A percentile compares a stretch with the other conserved stretches of the same genome.
Conservation (phyloP, 2,888 invertebrate species). For the Acanthosepion lycidas region DNA sequence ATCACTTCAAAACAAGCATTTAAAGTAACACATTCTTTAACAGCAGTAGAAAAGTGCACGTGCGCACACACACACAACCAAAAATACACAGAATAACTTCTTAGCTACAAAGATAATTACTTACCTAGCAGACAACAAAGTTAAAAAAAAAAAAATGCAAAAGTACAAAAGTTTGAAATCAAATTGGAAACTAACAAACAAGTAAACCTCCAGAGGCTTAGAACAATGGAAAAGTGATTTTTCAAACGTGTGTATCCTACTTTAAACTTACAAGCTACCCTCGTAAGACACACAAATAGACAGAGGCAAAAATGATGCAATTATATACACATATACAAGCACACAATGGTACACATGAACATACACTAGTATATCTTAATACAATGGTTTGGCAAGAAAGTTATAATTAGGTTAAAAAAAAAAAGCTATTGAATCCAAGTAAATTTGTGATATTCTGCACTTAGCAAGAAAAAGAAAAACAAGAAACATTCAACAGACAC, state of each 20-base stretch:
- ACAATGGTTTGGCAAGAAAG: slow-evolving; percentile 5
- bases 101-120: too few species aligned
- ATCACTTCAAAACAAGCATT: too few species aligned
- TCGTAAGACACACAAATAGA: too few species aligned
- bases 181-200: neutral
- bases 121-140: too few species aligned
- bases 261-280: neutral
- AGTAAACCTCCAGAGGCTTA: neutral
- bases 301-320: too few species aligned
- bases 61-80: too few species aligned
- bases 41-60: too few species aligned
- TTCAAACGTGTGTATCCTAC: neutral
- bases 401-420: neutral
- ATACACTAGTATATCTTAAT: neutral
- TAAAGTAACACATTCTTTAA: too few species aligned
- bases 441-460: neutral
- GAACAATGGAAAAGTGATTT: neutral
- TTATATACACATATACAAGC: too few species aligned
- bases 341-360: too few species aligned
- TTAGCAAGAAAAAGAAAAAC: neutral
- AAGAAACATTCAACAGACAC: neutral
- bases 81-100: too few species aligned
- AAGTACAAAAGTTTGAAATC: neutral
- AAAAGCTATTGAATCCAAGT: neutral
- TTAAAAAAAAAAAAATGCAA: neutral